These are phyloP conservation scores for Cryptus armator DNA, from an alignment of 2,888 invertebrate genomes.

Conservation along the genomic window DNA sequence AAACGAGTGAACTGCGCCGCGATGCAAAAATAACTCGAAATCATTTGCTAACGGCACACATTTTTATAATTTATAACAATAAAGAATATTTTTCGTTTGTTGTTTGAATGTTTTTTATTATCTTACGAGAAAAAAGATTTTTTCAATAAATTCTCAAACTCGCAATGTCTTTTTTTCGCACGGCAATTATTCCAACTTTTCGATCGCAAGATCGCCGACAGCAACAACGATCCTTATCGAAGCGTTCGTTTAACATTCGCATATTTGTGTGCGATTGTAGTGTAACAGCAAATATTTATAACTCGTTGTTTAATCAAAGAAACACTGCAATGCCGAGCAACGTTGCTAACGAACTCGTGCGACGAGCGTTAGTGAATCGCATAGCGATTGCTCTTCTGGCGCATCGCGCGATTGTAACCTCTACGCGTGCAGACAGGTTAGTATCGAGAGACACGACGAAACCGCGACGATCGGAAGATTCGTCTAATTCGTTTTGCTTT, in stretches of 20 bases:
- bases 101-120: background rate
- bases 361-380: conserved; percentile 1
- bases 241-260: conserved; percentile 64
- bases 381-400: conserved; percentile 1
- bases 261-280: conserved; percentile 45
- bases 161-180: conserved; percentile 58
- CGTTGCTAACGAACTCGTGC: background rate
- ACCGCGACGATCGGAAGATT: background rate
- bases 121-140: background rate
- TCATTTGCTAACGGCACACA: background rate
- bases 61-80: background rate
- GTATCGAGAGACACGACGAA: background rate
- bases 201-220: conserved; percentile 49
- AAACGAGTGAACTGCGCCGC: background rate
- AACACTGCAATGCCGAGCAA: conserved; percentile 35
- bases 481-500: background rate
- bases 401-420: background rate
- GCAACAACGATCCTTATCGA: conserved; percentile 61
- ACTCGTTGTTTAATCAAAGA: conserved; percentile 66
- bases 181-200: conserved; percentile 57
- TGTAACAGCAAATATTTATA: conserved; percentile 61
- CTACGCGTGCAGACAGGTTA: background rate
- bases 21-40: too few species aligned
- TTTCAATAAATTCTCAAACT: conserved; percentile 42
- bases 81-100: background rate